Evolutionary conservation across 2,888 invertebrate species (phyloP).

Genomic region (Auanema freiburgensis): DNA sequence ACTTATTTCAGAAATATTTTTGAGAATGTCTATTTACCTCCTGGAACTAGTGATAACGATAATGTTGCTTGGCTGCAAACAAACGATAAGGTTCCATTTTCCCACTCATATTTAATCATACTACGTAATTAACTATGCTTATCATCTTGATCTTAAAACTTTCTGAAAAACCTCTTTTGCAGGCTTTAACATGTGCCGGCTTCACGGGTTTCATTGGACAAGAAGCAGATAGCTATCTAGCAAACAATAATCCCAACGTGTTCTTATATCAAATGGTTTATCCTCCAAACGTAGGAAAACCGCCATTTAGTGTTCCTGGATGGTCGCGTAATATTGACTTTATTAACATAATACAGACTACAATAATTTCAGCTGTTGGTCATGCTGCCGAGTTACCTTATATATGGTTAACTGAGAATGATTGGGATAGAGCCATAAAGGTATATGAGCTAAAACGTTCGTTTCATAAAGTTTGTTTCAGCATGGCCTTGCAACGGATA

Average conservation of each 20-base stretch:
- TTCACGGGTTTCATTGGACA: constrained; percentile 13
- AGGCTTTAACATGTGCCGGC: constrained; percentile 9
- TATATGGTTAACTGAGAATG: constrained; percentile 11
- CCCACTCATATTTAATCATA: not conserved
- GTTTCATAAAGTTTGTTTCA: not conserved
- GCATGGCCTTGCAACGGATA: not conserved
- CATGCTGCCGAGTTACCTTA: constrained; percentile 18
- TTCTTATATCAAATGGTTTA: constrained; percentile 5
- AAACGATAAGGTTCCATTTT: constrained; percentile 6
- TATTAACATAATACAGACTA: not conserved
- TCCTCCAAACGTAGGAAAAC: not conserved
- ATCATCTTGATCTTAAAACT: not conserved
- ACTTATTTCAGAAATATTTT: not conserved
- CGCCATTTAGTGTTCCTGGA: constrained; percentile 3
- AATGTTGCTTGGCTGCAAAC: constrained; percentile 11
- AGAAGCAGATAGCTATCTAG: constrained; percentile 2
- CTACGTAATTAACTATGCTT: not conserved
- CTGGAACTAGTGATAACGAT: constrained; percentile 7
- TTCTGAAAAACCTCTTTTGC: not conserved
- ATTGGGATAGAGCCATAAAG: constrained; percentile 6
- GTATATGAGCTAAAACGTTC: not conserved
- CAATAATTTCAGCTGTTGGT: constrained; percentile 15
- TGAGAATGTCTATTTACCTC: constrained; percentile 7
- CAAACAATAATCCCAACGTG: not conserved
- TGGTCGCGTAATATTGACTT: constrained; percentile 10